Evolutionary conservation across 2,113 vertebrate species (phyloP).

Genomic region (Fregata magnificens): DNA sequence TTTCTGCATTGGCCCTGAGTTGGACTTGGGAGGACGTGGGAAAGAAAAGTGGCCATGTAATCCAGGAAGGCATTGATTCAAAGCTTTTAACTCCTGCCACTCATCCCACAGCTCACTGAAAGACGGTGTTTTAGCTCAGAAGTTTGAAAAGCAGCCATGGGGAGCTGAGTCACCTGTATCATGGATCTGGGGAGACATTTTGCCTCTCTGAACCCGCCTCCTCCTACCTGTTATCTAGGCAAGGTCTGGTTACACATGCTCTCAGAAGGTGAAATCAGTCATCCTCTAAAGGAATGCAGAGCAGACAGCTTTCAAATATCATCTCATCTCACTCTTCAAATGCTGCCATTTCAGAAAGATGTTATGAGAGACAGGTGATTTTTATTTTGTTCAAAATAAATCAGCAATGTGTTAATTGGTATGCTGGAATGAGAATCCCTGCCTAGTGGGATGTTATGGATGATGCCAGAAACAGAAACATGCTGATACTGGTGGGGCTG

Average conservation of each 20-base stretch:
- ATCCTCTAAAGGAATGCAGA: not conserved
- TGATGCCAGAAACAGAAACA: not conserved
- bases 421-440: not conserved
- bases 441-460: not conserved
- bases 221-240: not conserved
- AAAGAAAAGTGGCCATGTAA: not conserved
- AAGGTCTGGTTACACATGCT: not conserved
- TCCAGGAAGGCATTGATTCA: not conserved
- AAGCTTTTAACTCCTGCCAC: not conserved
- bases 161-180: not conserved
- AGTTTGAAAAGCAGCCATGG: not conserved
- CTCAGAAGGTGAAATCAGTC: not conserved
- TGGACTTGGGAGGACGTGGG: rapidly evolving
- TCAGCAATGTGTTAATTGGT: not conserved
- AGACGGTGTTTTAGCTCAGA: not conserved
- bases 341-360: not conserved
- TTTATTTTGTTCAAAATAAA: not conserved
- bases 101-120: not conserved
- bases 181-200: not conserved
- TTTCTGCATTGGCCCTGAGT: not conserved
- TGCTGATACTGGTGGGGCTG: not conserved
- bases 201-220: not conserved
- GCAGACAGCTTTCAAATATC: not conserved
- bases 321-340: not conserved
- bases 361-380: not conserved